phyloP scores from a whole-genome alignment of 2,113 vertebrate genomes.

The Galbula dea region DNA sequence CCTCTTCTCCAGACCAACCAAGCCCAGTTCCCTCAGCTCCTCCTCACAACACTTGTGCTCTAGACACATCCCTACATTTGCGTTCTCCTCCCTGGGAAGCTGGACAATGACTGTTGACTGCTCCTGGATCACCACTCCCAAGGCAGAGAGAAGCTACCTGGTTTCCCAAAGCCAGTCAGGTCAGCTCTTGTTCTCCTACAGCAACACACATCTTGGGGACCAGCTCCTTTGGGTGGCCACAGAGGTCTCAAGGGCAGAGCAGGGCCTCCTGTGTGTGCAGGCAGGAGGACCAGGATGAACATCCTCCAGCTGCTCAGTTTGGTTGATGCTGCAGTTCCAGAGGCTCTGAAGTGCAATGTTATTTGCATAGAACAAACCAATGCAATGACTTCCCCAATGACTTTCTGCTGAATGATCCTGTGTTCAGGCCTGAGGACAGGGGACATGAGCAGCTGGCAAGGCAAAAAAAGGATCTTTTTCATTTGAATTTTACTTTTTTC shows the following conservation, averaged over 20 bases:
- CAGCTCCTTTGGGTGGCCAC: neutral
- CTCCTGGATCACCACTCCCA: neutral
- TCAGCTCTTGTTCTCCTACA: too few relatives aligned
- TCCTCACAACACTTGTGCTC: too few relatives aligned
- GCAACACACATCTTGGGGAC: too few relatives aligned
- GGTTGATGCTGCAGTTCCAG: neutral
- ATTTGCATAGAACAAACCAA: neutral
- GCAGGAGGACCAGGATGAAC: neutral
- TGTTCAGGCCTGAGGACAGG: neutral
- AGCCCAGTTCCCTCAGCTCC: too few relatives aligned
- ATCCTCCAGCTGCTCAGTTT: neutral
- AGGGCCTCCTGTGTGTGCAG: accelerated
- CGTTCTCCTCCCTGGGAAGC: neutral
- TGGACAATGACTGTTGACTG: too few relatives aligned
- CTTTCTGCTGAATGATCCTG: neutral
- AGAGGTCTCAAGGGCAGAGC: accelerated
- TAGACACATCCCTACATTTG: neutral
- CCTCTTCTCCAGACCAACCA: too few relatives aligned
- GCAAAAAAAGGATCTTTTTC: neutral
- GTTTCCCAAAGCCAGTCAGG: accelerated
- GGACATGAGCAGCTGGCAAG: neutral
- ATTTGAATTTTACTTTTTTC: neutral
- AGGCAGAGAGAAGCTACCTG: neutral
- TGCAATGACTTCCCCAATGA: neutral
- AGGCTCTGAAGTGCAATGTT: neutral